Evolutionary conservation across 1,140 invertebrate species (phyloP).

Genomic region (Hyles euphorbiae): DNA sequence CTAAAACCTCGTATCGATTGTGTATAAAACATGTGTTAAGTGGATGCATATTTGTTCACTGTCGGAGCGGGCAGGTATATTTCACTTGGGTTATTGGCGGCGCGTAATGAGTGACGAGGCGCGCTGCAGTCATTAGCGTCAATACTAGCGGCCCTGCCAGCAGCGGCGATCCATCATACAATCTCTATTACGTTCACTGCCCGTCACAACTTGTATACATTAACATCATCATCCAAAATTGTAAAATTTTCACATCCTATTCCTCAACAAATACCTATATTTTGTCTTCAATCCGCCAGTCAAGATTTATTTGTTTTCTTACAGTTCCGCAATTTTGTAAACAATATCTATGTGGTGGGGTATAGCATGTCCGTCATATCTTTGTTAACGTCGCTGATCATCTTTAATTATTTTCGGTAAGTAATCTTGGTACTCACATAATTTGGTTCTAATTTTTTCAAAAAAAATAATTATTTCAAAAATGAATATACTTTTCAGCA

Average conservation of each 20-base stretch:
- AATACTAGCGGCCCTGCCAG: neutral
- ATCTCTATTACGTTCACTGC: conserved; percentile 8
- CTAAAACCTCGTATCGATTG: neutral
- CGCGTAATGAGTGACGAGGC: conserved; percentile 11
- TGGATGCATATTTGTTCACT: conserved; percentile 5
- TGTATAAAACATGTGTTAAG: conserved; percentile 6
- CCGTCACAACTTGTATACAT: conserved; percentile 10
- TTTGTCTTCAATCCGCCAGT: no score
- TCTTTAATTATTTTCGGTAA: conserved; percentile 87
- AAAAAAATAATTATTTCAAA: no score
- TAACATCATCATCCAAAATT: conserved; percentile 6
- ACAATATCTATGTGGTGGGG: conserved; percentile 84
- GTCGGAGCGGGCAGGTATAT: conserved; percentile 3
- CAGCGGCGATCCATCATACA: neutral
- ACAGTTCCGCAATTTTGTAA: conserved; percentile 83
- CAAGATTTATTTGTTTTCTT: conserved; percentile 37
- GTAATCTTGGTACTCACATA: conserved; percentile 18
- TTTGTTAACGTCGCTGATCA: conserved; percentile 82
- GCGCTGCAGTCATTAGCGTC: conserved; percentile 3
- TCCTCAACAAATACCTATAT: neutral
- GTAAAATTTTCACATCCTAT: neutral
- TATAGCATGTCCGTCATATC: conserved; percentile 85
- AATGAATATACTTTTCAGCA: no score
- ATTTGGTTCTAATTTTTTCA: no score
- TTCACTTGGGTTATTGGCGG: conserved; percentile 10